These are phyloP conservation scores for Luperina nickerlii DNA, from an alignment of 2,888 invertebrate species.

Conservation along the genomic window DNA sequence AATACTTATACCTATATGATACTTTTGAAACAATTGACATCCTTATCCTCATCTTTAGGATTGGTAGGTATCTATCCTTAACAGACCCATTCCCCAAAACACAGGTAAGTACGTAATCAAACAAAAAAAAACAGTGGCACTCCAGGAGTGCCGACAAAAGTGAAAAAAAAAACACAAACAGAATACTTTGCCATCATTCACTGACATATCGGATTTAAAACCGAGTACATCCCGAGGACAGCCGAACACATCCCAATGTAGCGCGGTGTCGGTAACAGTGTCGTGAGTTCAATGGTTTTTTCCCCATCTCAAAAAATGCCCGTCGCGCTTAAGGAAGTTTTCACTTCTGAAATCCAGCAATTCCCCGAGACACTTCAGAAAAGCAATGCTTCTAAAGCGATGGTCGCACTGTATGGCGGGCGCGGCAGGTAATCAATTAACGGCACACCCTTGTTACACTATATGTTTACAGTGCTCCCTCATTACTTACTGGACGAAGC, in stretches of 20 bases:
- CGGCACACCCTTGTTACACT: constrained; percentile 81
- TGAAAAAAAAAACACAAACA: too few relatives aligned
- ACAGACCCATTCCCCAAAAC: not conserved
- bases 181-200: too few relatives aligned
- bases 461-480: constrained; percentile 86
- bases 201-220: too few relatives aligned
- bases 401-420: constrained; percentile 75
- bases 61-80: not conserved
- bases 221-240: too few relatives aligned
- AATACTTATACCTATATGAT: not conserved
- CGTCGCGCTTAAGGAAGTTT: constrained; percentile 17
- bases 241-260: too few relatives aligned
- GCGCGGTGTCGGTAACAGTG: too few relatives aligned
- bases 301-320: too few relatives aligned
- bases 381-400: constrained; percentile 65
- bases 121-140: constrained; percentile 31
- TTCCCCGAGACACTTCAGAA: constrained; percentile 47
- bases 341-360: constrained; percentile 43
- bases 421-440: constrained; percentile 87
- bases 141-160: too few relatives aligned
- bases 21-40: not conserved
- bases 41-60: not conserved
- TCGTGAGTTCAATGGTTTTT: too few relatives aligned
- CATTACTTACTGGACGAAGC: constrained; percentile 87
- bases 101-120: not conserved